Evolutionary conservation across 2,797 vertebrate genomes (phyloP), one percentile per base, ranked within the genome.

Genomic region (Sarcophilus harrisii): DNA sequence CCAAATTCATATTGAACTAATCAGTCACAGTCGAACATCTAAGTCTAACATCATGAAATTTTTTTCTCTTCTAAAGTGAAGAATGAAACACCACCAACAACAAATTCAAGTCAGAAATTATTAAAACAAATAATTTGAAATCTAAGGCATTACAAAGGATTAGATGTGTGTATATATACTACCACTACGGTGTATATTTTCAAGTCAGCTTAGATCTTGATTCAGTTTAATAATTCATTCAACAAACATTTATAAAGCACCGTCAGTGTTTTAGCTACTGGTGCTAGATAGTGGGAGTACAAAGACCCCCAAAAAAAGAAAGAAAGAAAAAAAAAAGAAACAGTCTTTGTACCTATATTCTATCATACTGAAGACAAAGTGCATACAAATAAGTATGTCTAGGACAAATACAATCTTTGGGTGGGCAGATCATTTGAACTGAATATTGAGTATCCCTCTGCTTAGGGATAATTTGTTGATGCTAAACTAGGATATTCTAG

Each of bases 101-200:
- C 18, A 21, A 94, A 45, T 59, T 16, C 21, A 45, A 95, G 32
- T 92, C 62, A 97, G 92, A 92, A 93, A 92, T 58, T 94, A 14
- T 6, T 94, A 90, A 55, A 96, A 90, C 94, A 97, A 92, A 16
- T 94, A 96, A 93, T 4, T 13, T 95, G 1, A 73, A 38, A n/a
- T 92, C 55, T 92, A 92, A 94, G 95, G 91, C 89, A 93, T 6
- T 91, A 92, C 52, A 49, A 3, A 89, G 32, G 5, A 32, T 49
- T 92, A 12, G 87, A 32, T 62, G 4, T 32, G 0, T 32, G 30
- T 32, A 29, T 32, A 29, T 32, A n/a, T 38, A 73, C 30, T 16
- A 66, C 13, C 14, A n/a, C 32, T 8, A 29, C n/a, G 21, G 1
- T 38, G n/a, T 58, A 24, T 21, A 28, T 5, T 38, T 73, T 73